Evolutionary conservation across 2,888 invertebrate species (phyloP).

Genomic region (Unio pictorum): DNA sequence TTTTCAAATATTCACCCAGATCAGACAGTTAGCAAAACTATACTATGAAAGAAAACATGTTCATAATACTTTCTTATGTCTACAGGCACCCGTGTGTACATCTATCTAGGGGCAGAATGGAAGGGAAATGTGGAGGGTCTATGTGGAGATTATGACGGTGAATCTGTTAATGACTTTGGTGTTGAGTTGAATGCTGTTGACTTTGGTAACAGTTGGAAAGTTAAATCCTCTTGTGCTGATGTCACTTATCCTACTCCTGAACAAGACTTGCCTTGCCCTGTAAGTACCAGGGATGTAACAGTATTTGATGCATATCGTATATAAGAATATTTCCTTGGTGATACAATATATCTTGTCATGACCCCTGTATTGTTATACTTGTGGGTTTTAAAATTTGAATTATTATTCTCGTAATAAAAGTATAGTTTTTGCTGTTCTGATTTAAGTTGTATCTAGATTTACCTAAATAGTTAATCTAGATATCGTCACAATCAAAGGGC

Average conservation of each 20-base stretch:
- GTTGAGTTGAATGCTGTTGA: conserved; percentile 13
- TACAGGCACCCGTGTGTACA: conserved; percentile 25
- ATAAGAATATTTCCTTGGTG: too few relatives aligned
- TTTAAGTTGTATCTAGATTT: too few relatives aligned
- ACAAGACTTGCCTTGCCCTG: conserved; percentile 30
- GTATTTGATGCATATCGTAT: too few relatives aligned
- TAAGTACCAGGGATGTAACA: conserved; percentile 11
- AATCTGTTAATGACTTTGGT: conserved; percentile 18
- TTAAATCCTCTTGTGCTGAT: conserved; percentile 29
- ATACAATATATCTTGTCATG: too few relatives aligned
- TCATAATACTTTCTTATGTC: neutral
- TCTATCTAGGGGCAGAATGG: conserved; percentile 25
- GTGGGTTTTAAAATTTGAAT: too few relatives aligned
- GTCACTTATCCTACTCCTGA: conserved; percentile 16
- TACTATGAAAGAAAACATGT: neutral
- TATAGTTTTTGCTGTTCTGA: too few relatives aligned
- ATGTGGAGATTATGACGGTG: conserved; percentile 36
- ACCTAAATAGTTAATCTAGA: too few relatives aligned
- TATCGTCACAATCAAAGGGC: too few relatives aligned
- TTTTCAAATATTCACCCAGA: too few relatives aligned
- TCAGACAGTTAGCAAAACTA: neutral
- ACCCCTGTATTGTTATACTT: too few relatives aligned
- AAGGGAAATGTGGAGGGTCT: conserved; percentile 24
- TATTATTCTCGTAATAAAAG: too few relatives aligned
- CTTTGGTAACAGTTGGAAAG: conserved; percentile 39